phyloP scores from a whole-genome alignment of 2,888 invertebrate species.

The Eueremaeus valkanovi region DNA sequence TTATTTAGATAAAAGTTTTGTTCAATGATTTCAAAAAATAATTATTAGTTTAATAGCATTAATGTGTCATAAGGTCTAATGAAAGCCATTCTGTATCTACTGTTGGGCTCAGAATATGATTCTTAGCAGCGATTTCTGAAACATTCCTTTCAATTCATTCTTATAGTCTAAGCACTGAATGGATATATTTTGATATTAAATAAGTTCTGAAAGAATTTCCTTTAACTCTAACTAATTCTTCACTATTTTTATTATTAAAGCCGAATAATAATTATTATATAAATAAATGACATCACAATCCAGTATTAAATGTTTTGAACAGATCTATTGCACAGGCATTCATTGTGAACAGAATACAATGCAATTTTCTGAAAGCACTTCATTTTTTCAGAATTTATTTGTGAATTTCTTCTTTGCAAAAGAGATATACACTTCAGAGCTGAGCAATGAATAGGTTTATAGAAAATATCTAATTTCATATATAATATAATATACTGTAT shows the following conservation, averaged over 20 bases:
- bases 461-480: slow-evolving; percentile 33
- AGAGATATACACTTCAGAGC: background rate
- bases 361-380: background rate
- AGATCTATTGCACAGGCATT: slow-evolving; percentile 15
- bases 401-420: slow-evolving; percentile 11
- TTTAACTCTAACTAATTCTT: background rate
- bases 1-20: too few species aligned
- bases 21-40: too few species aligned
- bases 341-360: background rate
- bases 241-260: background rate
- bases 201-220: background rate
- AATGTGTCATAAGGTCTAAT: too few species aligned
- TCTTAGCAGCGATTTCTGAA: too few species aligned
- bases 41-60: too few species aligned
- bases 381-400: slow-evolving; percentile 20
- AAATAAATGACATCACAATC: slow-evolving; percentile 24
- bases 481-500: background rate
- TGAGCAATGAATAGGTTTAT: slow-evolving; percentile 23
- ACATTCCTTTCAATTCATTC: too few species aligned
- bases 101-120: too few species aligned
- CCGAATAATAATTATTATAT: slow-evolving; percentile 25
- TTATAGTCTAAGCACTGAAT: too few species aligned
- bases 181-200: too few species aligned
- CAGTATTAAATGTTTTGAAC: slow-evolving; percentile 19
- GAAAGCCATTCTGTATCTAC: too few species aligned